These are phyloP conservation scores for Sprattus sprattus DNA, from an alignment of 2,113 vertebrate species.

Conservation along the genomic window DNA sequence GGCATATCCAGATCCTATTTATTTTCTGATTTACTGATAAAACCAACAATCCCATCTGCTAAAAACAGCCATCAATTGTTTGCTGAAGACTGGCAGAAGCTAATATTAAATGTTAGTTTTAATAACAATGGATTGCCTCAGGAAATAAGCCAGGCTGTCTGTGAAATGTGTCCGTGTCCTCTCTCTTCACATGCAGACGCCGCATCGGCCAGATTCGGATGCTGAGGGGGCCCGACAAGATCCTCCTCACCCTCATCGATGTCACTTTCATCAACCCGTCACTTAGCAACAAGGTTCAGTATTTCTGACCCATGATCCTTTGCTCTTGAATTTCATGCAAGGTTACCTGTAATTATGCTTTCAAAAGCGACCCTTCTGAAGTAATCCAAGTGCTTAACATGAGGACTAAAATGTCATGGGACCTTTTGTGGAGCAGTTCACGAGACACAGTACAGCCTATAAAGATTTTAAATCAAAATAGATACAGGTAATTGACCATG, in stretches of 20 bases:
- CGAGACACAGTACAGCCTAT: neutral
- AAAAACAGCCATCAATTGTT: neutral
- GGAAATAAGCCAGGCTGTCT: neutral
- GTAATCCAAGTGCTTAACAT: neutral
- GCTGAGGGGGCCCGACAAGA: slow-evolving; percentile 56
- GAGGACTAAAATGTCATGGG: neutral
- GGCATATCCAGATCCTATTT: neutral
- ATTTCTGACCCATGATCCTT: slow-evolving; percentile 6
- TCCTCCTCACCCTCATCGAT: slow-evolving; percentile 58
- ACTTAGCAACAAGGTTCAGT: slow-evolving; percentile 56
- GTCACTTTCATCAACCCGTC: slow-evolving; percentile 63
- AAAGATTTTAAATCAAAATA: neutral
- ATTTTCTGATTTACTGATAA: neutral
- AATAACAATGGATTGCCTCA: neutral
- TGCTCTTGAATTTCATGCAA: neutral
- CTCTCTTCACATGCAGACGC: slow-evolving; percentile 43
- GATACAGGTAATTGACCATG: neutral
- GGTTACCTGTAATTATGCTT: neutral
- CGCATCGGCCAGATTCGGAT: slow-evolving; percentile 53
- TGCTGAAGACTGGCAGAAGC: neutral
- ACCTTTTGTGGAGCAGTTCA: neutral
- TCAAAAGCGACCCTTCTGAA: neutral
- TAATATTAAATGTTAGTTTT: neutral
- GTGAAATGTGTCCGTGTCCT: neutral
- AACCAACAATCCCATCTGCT: neutral